Evolutionary conservation across 2,888 invertebrate genomes (phyloP).

Genomic region (Monochamus alternatus): DNA sequence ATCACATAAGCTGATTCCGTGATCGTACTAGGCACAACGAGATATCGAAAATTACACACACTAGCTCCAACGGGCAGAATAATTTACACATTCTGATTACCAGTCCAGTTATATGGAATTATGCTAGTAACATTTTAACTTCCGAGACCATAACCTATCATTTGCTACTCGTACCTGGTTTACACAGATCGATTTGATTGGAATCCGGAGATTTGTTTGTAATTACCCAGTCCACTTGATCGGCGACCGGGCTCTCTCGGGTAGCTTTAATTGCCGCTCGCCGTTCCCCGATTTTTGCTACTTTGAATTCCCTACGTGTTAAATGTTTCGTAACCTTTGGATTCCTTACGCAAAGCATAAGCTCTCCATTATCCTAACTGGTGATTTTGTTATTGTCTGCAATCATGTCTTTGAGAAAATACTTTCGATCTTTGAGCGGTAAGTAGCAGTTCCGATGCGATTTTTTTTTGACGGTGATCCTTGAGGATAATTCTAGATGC

Average conservation of each 20-base stretch:
- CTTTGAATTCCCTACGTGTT: conserved; percentile 15
- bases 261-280: conserved; percentile 61
- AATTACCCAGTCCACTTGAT: conserved; percentile 62
- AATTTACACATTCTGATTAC: conserved; percentile 70
- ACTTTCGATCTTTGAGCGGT: neutral
- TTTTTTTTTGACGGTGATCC: too few species aligned
- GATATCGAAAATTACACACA: conserved; percentile 68
- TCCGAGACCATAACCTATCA: conserved; percentile 69
- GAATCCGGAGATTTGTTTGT: conserved; percentile 67
- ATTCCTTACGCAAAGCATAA: neutral
- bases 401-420: conserved; percentile 4
- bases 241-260: conserved; percentile 52
- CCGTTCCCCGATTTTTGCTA: conserved; percentile 18
- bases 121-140: conserved; percentile 70
- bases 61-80: conserved; percentile 57
- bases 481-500: too few species aligned
- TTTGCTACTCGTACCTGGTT: conserved; percentile 68
- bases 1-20: conserved; percentile 66
- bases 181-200: conserved; percentile 66
- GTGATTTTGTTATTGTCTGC: neutral
- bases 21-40: conserved; percentile 66
- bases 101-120: conserved; percentile 69
- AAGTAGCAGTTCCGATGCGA: too few species aligned
- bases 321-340: conserved; percentile 26
- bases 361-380: neutral